These are phyloP conservation scores for Monomorium pharaonis DNA, from an alignment of 1,140 invertebrate genomes.

Conservation along the genomic window DNA sequence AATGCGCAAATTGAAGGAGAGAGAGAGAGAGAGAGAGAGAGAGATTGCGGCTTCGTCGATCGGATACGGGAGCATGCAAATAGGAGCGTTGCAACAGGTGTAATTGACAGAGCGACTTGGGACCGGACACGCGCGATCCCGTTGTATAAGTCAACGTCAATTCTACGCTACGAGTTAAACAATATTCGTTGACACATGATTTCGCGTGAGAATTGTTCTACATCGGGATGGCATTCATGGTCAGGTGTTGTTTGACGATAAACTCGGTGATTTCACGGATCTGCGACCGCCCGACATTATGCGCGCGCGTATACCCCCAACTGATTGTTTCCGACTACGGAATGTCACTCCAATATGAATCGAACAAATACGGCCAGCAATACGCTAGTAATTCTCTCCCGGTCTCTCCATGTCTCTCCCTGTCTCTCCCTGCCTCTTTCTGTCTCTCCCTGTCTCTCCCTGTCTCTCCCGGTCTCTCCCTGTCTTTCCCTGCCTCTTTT, in stretches of 20 bases:
- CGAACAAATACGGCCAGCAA: not conserved
- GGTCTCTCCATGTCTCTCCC: too few species aligned
- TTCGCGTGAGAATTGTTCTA: not conserved
- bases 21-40: too few species aligned
- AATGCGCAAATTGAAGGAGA: not conserved
- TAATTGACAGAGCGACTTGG: slow-evolving; percentile 49
- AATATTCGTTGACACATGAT: slow-evolving; percentile 14
- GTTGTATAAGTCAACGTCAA: slow-evolving; percentile 1
- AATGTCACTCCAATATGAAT: not conserved
- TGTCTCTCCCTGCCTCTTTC: too few species aligned
- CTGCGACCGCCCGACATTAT: not conserved
- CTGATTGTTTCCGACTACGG: not conserved
- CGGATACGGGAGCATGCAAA: slow-evolving; percentile 21
- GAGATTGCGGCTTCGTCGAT: slow-evolving; percentile 31
- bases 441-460: too few species aligned
- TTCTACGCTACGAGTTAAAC: slow-evolving; percentile 19
- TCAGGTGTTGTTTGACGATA: not conserved
- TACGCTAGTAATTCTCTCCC: not conserved
- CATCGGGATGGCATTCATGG: not conserved
- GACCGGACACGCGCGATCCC: not conserved
- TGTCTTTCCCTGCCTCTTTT: too few species aligned
- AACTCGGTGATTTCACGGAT: not conserved
- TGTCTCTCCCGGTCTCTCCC: too few species aligned
- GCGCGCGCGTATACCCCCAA: not conserved
- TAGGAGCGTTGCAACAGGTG: slow-evolving; percentile 50